A percentile compares a stretch with the other conserved stretches of the same genome.
Evolutionary conservation across 2,888 invertebrate genomes (phyloP).

Genomic region (Platycnemis pennipes): DNA sequence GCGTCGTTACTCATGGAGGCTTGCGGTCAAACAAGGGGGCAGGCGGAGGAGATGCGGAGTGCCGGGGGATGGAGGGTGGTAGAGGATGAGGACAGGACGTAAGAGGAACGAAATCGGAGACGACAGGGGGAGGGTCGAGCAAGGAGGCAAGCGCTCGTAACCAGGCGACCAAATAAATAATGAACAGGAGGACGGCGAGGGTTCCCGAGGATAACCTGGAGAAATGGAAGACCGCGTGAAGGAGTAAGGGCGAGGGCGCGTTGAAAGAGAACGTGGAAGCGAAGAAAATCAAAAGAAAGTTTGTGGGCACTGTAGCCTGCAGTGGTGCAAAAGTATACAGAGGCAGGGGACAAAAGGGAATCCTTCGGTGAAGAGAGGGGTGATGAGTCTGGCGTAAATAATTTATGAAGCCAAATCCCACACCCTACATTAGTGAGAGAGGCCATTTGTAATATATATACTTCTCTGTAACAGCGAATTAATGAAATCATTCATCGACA

Average conservation of each 20-base stretch:
- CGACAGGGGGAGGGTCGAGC: not conserved
- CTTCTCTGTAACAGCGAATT: too few species aligned
- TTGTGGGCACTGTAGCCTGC: too few species aligned
- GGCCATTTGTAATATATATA: too few species aligned
- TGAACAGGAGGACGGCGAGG: not conserved
- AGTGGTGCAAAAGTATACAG: too few species aligned
- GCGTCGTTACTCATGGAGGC: constrained; percentile 47
- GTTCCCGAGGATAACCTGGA: not conserved
- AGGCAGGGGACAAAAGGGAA: too few species aligned
- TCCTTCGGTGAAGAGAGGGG: too few species aligned
- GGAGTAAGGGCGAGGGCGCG: not conserved
- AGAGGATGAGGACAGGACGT: not conserved
- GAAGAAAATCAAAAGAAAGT: not conserved
- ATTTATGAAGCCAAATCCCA: too few species aligned
- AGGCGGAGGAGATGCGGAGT: not conserved
- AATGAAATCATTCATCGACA: too few species aligned
- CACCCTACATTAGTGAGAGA: too few species aligned
- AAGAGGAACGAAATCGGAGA: not conserved
- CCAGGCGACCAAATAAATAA: constrained; percentile 41
- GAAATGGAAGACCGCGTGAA: not conserved
- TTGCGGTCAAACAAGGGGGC: not conserved
- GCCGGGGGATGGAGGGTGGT: not conserved
- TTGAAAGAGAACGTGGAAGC: not conserved
- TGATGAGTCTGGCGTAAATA: too few species aligned
- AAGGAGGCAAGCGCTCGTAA: not conserved